Percentiles rank a stretch among this genome's conserved stretches.
phyloP scores from a whole-genome alignment of 2,888 invertebrate genomes.

The Abrostola tripartita region DNA sequence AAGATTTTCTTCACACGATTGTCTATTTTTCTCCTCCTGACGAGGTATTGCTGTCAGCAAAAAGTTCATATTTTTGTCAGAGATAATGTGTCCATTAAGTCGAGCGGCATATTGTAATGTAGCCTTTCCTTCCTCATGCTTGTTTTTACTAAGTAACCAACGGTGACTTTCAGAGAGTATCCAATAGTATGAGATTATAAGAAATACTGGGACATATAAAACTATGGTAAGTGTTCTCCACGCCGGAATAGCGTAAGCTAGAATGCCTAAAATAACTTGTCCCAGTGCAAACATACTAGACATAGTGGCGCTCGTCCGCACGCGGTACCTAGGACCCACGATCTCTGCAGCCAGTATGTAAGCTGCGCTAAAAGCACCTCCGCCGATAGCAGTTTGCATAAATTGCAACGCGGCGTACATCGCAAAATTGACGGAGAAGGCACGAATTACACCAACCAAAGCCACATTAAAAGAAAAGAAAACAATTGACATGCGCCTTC shows the following conservation, averaged over 20 bases:
- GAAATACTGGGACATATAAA: conserved; percentile 90
- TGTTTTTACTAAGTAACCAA: conserved; percentile 92
- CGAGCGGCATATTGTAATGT: conserved; percentile 89
- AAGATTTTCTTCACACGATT: conserved; percentile 60
- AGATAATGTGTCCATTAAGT: conserved; percentile 88
- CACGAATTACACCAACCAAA: conserved; percentile 73
- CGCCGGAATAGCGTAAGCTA: conserved; percentile 90
- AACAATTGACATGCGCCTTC: conserved; percentile 77
- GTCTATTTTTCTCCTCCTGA: conserved; percentile 57
- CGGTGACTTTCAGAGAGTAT: conserved; percentile 91
- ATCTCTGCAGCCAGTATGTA: conserved; percentile 91
- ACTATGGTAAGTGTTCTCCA: conserved; percentile 91
- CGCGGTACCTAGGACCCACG: conserved; percentile 92
- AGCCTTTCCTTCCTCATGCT: conserved; percentile 88
- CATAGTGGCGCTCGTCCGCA: conserved; percentile 91
- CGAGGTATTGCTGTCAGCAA: conserved; percentile 72
- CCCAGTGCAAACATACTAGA: conserved; percentile 92
- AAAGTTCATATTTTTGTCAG: conserved; percentile 79
- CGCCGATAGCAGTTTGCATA: conserved; percentile 80
- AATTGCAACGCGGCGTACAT: conserved; percentile 81
- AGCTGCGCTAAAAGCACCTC: conserved; percentile 80
- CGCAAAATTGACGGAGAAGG: conserved; percentile 80
- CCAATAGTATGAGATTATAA: conserved; percentile 91
- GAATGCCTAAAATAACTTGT: conserved; percentile 90
- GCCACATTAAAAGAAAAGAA: conserved; percentile 80